A percentile compares a stretch with the other conserved stretches of the same genome.
Conservation (phyloP, 1,140 invertebrate genomes). For the Hyles vespertilio region DNA sequence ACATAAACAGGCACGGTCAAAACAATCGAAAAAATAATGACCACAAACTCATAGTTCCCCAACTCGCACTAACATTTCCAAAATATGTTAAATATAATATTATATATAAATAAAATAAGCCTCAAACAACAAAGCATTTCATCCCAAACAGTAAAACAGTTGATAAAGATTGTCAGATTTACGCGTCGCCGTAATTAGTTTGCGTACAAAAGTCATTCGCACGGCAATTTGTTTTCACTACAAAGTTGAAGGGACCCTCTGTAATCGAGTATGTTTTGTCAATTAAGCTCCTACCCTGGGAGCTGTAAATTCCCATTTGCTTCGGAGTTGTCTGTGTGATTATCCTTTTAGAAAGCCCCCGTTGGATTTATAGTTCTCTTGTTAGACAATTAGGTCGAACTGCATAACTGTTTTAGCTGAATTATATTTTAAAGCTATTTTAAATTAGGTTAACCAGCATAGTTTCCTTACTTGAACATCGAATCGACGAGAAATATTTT, state of each 20-base stretch:
- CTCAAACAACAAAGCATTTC: too few species aligned
- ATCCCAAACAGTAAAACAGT: neutral
- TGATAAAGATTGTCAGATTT: neutral
- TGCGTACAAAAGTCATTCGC: constrained; percentile 21
- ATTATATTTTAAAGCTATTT: neutral
- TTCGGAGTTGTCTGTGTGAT: constrained; percentile 48
- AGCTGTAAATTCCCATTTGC: constrained; percentile 53
- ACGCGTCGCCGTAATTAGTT: constrained; percentile 17
- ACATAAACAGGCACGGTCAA: too few species aligned
- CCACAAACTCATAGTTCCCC: too few species aligned
- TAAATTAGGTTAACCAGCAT: constrained; percentile 6
- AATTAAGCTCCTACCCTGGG: constrained; percentile 46
- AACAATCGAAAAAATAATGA: too few species aligned
- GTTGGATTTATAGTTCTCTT: constrained; percentile 49
- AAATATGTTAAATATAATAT: too few species aligned
- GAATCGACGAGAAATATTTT: too few species aligned
- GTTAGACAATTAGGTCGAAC: constrained; percentile 41
- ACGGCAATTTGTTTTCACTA: constrained; percentile 26
- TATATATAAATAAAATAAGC: too few species aligned
- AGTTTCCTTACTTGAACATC: neutral
- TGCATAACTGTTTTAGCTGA: constrained; percentile 16
- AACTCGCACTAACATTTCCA: too few species aligned
- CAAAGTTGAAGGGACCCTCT: constrained; percentile 19
- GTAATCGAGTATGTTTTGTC: constrained; percentile 47
- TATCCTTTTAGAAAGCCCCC: constrained; percentile 49